Evolutionary conservation across 1,140 invertebrate species (phyloP).

Genomic region (fruit fly (Drosophila melanogaster)): Release_6_plus_ISO1_MT NT_033779.5:13052501-13053000

Average conservation of each 20-base stretch:
- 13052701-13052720: not conserved
- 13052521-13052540: conserved; percentile 33
- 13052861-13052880: conserved; percentile 28
- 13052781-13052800: too few relatives aligned
- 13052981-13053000: conserved; percentile 61
- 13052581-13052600: conserved; percentile 43
- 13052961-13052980: conserved; percentile 58
- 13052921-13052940: conserved; percentile 47
- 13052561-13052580: conserved; percentile 36
- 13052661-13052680: conserved; percentile 30
- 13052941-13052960: conserved; percentile 47
- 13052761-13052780: not conserved
- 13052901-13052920: conserved; percentile 18
- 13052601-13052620: conserved; percentile 41
- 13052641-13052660: not conserved
- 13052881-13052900: conserved; percentile 35
- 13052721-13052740: not conserved
- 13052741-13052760: not conserved
- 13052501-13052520: conserved; percentile 35
- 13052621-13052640: conserved; percentile 3
- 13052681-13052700: conserved; percentile 1
- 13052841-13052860: conserved; percentile 2
- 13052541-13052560: conserved; percentile 47
- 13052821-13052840: too few relatives aligned
- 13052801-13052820: not conserved